Base-by-base conservation (phyloP, 2,797 vertebrate species). In the Cossypha caffra region DNA sequence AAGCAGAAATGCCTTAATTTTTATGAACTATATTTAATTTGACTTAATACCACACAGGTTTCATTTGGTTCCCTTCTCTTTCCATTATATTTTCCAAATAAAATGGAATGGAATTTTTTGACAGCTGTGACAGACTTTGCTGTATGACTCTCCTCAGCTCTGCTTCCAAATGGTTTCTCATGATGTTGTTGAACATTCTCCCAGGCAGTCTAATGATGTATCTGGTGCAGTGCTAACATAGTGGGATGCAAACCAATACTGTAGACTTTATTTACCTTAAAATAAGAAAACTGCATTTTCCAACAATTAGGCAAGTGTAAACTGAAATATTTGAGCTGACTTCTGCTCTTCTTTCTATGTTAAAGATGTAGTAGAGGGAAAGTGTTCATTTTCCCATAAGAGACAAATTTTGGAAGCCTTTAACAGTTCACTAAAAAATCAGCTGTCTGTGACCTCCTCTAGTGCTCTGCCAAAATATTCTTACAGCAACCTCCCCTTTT, bases 1-100 rank as follows among this genome's bases (percentile, higher is more conserved):
- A 83, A 21, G 35, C 95, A 93, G 94, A 95, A 97, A 97, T 95
- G 91, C 93, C 97, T 98, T 97, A 95, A 96, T 97, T 97, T 97
- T 95, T 97, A 97, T 92, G 90, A 95, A 61, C n/a, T 92, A 63
- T 94, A 83, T 96, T 93, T 94, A 93, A 85, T 92, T 96, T 88
- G 28, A 78, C 61, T 93, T 95, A 80, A 61, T 90, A 67, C 58
- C 37, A 63, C 77, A 86, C 50, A 68, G 42, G 13, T 13, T 75
- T 97, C 95, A 51, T 95, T 97, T 94, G 50, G 59, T 77, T 93
- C 59, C 72, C 15, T 74, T 86, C 40, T 31, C 21, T 68, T 84
- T 82, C 54, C 31, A 26, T 80, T 80, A 82, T 78, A 33, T 77
- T 96, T 96, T 93, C 95, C 94, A 93, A 93, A 95, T 96, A 96